A percentile compares a stretch with the other conserved stretches of the same genome.
Evolutionary conservation across 2,888 invertebrate genomes (phyloP).

Genomic region (Microctonus hyperodae): DNA sequence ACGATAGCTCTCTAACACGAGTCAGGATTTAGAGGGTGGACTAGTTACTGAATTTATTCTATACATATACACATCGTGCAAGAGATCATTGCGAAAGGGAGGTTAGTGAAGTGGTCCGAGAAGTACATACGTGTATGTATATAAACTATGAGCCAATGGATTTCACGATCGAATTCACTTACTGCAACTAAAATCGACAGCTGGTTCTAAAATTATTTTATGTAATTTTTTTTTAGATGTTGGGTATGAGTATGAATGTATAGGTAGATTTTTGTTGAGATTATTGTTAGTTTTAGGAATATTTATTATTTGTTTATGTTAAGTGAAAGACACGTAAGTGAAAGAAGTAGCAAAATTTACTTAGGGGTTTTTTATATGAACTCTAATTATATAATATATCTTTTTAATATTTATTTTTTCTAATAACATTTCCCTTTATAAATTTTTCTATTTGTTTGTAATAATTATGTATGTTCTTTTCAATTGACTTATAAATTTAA

Average conservation of each 20-base stretch:
- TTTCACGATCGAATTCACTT: conserved; percentile 51
- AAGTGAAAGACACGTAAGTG: too few relatives aligned
- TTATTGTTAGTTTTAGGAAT: too few relatives aligned
- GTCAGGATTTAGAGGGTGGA: conserved; percentile 20
- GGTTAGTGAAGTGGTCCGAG: conserved; percentile 43
- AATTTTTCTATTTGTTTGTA: too few relatives aligned
- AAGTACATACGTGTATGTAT: conserved; percentile 37
- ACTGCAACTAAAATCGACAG: conserved; percentile 46
- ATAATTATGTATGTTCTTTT: too few relatives aligned
- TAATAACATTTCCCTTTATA: too few relatives aligned
- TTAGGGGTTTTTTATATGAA: too few relatives aligned
- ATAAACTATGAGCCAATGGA: conserved; percentile 49
- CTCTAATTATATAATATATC: too few relatives aligned
- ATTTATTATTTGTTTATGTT: too few relatives aligned
- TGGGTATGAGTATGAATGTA: too few relatives aligned
- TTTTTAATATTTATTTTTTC: too few relatives aligned
- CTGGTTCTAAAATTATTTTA: conserved; percentile 42
- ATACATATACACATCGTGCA: not conserved
- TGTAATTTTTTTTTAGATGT: conserved; percentile 10
- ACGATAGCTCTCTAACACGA: conserved; percentile 13
- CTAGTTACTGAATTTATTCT: not conserved
- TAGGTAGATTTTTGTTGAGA: not conserved
- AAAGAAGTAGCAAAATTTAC: too few relatives aligned
- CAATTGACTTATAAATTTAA: too few relatives aligned
- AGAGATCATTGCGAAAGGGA: conserved; percentile 19